Evolutionary conservation across 2,888 invertebrate genomes (phyloP), one percentile per base, ranked within the genome.

Genomic region (Ectobius pallidus): DNA sequence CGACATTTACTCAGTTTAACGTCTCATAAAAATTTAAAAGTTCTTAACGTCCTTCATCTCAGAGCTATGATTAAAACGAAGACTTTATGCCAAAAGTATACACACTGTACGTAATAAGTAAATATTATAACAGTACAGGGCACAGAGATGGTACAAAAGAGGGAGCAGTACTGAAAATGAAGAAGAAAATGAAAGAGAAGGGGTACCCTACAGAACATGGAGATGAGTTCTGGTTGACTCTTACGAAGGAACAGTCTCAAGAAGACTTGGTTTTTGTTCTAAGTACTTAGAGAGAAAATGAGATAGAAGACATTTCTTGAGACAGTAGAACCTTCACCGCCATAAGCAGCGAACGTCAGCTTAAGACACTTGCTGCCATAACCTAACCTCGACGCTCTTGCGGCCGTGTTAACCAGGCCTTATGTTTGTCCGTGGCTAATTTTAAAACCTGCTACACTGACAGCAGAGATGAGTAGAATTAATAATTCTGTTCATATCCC

Each of bases 171-270:
- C 27, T 25, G 65, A 65, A 65, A 44, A 44, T 62, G 63, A 69
- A 30, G 62, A 49, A 58, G 44, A n/a, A n/a, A n/a, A n/a, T 52
- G 65, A 68, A 34, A 72, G 68, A 72, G 69, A 62, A 39, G 63
- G 69, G 63, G 69, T 49, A 20, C 55, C 42, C 65, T 65, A 46
- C 27, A 42, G 42, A 71, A 55, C 72, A 72, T 72, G 72, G 72
- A 72, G 69, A 72, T 72, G 72, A 72, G 72, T 72, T 69, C 42
- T 69, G 72, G 69, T n/a, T n/a, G 46, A 49, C 49, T 72, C 69
- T 72, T 69, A 69, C 32, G 46, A 65, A 65, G 44, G 18, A 58
- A n/a, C 58, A 55, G 55, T 22, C 22, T 2, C 22, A 6, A 20
- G 20, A 25, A 20, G 25, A 4, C 16, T 46, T 46, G 46, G 46